Evolutionary conservation across 2,113 vertebrate genomes (phyloP), one percentile per base, ranked within the genome.

Genomic region (Microtus ochrogaster): DNA sequence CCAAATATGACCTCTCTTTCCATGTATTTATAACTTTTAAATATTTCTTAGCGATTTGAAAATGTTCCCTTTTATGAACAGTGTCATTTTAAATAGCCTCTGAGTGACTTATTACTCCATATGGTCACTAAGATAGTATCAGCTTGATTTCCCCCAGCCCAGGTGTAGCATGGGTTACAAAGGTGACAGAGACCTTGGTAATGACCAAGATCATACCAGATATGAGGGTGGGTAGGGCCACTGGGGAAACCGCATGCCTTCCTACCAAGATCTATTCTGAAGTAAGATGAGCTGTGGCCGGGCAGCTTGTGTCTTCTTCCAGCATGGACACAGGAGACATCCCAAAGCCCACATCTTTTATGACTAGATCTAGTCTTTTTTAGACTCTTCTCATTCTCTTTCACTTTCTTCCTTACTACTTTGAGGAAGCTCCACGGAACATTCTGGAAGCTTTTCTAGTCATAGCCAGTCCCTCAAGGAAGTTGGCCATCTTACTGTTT

Each of bases 381-480:
- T 44, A 26, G 68, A 44, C 3, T 14, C 55, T 55, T 49, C 47
- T 17, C 7, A 58, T 13, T 28, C 63, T 55, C 33, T 41, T 66
- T 49, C 55, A n/a, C 47, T 30, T 55, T 63, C 17, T 33, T 24
- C 10, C 55, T 65, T 85, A 76, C 17, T 8, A 14, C 66, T 86
- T 22, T 74, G 22, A 49, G 26, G 47, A 49, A 68, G 39, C 36
- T 19, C 55, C 55, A 39, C 0, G 55, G 33, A 72, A 88, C 49
- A 52, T 89, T 84, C 92, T 61, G 90, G 73, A 94, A 85, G 78
- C n/a, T 61, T 81, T 65, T 44, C 83, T 9, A 1, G 44, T 14
- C 63, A 14, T 10, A 9, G 21, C 21, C 21, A 16, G 63, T 49
- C 68, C 36, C 65, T 33, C 66, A 36, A 1, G 52, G 78, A 61